These are phyloP conservation scores for Sebastes diploproa DNA, from an alignment of 2,797 vertebrate species.

Conservation along the genomic window DNA sequence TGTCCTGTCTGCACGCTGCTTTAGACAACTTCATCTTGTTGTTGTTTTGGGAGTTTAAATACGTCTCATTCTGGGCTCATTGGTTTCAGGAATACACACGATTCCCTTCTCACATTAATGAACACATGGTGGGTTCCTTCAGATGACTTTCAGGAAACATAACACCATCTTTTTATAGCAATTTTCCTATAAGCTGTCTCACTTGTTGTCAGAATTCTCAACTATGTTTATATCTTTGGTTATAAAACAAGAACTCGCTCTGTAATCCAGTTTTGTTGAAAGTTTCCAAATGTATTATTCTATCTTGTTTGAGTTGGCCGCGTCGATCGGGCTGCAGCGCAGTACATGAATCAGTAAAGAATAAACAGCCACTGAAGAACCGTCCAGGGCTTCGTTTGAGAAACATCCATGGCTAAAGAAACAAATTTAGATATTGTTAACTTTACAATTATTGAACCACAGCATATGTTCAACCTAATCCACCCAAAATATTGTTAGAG, in stretches of 20 bases:
- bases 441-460: constrained; percentile 64
- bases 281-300: constrained; percentile 72
- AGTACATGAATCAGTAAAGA: constrained; percentile 62
- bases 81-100: background rate
- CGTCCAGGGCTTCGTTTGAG: constrained; percentile 59
- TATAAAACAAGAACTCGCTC: constrained; percentile 49
- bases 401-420: constrained; percentile 69
- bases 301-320: constrained; percentile 75
- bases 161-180: background rate
- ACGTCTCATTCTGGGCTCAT: background rate
- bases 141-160: constrained; percentile 4
- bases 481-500: constrained; percentile 61
- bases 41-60: background rate
- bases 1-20: background rate
- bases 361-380: constrained; percentile 63
- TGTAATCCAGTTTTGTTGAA: constrained; percentile 63
- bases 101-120: background rate
- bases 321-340: background rate
- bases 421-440: constrained; percentile 74
- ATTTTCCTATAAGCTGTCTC: background rate
- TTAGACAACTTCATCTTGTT: background rate
- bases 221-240: constrained; percentile 53
- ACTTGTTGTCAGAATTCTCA: constrained; percentile 13
- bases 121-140: background rate
- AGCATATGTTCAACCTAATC: constrained; percentile 53